A percentile compares a stretch with the other conserved stretches of the same genome.
These are phyloP conservation scores for Charadrius vociferus DNA, from an alignment of 2,113 vertebrate species.

Conservation along the genomic window DNA sequence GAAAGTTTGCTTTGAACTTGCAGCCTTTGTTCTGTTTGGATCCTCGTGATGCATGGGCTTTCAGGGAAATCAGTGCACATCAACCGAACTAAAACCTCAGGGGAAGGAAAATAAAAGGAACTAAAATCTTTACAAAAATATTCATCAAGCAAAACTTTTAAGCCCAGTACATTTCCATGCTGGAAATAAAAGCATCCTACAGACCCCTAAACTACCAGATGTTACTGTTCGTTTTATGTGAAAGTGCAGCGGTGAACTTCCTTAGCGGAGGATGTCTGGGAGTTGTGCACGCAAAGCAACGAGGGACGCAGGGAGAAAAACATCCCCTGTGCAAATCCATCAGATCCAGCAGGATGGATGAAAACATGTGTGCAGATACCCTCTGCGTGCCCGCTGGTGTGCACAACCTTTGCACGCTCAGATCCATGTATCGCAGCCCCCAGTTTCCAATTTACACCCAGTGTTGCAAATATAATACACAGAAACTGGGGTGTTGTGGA, in stretches of 20 bases:
- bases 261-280: not conserved
- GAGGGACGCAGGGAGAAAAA: not conserved
- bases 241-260: not conserved
- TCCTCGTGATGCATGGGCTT: not conserved
- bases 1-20: not conserved
- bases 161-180: not conserved
- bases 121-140: not conserved
- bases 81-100: not conserved
- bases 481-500: not conserved
- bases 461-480: fast-evolving
- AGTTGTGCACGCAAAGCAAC: not conserved
- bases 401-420: fast-evolving
- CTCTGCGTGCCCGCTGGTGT: fast-evolving
- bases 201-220: not conserved
- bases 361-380: fast-evolving
- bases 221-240: not conserved
- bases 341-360: not conserved
- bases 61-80: not conserved
- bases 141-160: not conserved
- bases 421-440: not conserved
- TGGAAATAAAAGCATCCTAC: not conserved
- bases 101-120: not conserved
- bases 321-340: not conserved
- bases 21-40: not conserved
- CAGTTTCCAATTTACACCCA: not conserved